Evolutionary conservation across 2,797 vertebrate genomes (phyloP), one percentile per base, ranked within the genome.

Genomic region (Lutjanus argentimaculatus): DNA sequence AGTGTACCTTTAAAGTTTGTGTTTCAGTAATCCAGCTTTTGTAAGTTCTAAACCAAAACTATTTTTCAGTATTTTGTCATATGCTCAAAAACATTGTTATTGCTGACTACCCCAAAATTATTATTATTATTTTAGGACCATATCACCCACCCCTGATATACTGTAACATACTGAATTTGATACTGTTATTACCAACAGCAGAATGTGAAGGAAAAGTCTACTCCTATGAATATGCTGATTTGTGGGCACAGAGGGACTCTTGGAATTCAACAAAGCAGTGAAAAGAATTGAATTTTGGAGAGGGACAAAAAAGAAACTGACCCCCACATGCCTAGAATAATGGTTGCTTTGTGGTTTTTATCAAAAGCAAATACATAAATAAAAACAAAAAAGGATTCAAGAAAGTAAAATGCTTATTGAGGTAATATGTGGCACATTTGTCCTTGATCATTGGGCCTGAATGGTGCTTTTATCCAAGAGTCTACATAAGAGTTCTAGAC

Each of bases 351-450:
- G 30, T 87, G 36, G 12, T 51, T 73, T 70, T 77, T 30, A 65
- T 52, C 16, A 67, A 21, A 46, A 76, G 19, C 30, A 65, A 68
- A 36, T 1, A 62, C 9, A 72, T 4, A 56, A n/a, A 68, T 22
- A 66, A 75, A 67, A 72, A 51, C 30, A 61, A 36, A 4, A 36
- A 48, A 36, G 15, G 7, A 55, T 48, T 64, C 2, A 78, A 71
- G 16, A 74, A 69, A 82, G 19, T 40, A 6, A 80, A 75, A 49
- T 1, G 10, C 1, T 57, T 46, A 42, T 22, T 62, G 15, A 36
- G 8, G 14, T 62, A 48, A 91, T 78, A 17, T 79, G 25, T 17
- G 46, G 56, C 72, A 80, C 59, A 75, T 91, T 72, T 61, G 48
- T 17, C 36, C 15, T 73, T 46, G 19, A 52, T 21, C 36, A 42